Conservation (phyloP, 1,140 invertebrate species). For the Eufriesea mexicana region DNA sequence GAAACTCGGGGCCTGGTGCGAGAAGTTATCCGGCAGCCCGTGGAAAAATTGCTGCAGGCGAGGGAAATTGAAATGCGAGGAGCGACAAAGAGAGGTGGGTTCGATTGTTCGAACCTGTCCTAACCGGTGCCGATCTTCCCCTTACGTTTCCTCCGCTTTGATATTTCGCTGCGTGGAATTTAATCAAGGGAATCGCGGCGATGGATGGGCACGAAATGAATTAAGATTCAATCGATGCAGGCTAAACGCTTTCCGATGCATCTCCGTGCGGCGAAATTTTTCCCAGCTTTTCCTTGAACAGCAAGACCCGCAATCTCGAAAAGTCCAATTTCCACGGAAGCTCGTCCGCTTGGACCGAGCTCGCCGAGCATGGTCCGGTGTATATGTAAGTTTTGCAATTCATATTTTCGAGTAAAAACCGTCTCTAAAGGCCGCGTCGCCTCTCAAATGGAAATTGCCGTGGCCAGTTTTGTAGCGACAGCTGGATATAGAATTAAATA, state of each 20-base stretch:
- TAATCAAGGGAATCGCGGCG: too few relatives aligned
- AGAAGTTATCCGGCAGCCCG: not conserved
- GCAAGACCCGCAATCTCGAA: constrained; percentile 29
- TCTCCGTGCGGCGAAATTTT: not conserved
- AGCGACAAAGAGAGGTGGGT: not conserved
- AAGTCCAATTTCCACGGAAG: constrained; percentile 32
- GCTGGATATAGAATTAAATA: constrained; percentile 48
- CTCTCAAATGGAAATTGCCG: constrained; percentile 44
- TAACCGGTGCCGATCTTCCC: not conserved
- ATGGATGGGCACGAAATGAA: not conserved
- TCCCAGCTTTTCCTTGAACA: not conserved
- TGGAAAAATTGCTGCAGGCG: not conserved
- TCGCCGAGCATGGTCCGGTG: not conserved
- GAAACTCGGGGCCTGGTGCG: not conserved
- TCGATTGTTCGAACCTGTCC: not conserved
- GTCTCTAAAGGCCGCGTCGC: not conserved
- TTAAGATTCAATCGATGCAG: constrained; percentile 1
- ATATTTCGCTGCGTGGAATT: too few relatives aligned
- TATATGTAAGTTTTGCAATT: constrained; percentile 43
- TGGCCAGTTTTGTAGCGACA: constrained; percentile 7
- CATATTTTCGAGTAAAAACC: constrained; percentile 42
- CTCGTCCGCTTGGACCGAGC: not conserved
- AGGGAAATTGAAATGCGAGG: not conserved
- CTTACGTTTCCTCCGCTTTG: not conserved
- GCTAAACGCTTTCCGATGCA: not conserved